Percentiles rank a stretch among this genome's conserved stretches.
These are phyloP conservation scores for Hiodon alosoides DNA, from an alignment of 2,113 vertebrate species.

Conservation along the genomic window DNA sequence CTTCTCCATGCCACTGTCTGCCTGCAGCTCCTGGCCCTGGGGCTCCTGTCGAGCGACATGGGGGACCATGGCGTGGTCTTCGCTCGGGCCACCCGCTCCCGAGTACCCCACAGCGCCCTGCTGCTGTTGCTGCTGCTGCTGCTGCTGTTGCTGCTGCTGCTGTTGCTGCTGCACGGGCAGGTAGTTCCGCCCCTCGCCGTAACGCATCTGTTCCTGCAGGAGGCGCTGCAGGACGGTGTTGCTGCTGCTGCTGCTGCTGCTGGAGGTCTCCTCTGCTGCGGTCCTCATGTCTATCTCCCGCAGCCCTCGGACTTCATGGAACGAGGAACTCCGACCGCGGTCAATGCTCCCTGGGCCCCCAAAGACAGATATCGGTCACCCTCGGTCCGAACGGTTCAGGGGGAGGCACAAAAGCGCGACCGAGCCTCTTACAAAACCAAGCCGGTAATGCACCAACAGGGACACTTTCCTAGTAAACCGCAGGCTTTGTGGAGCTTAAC, in stretches of 20 bases:
- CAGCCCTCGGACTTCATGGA: constrained; percentile 71
- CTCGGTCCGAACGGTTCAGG: background rate
- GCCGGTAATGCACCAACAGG: background rate
- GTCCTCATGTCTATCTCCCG: constrained; percentile 87
- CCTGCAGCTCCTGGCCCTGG: constrained; percentile 95
- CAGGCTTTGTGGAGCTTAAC: background rate
- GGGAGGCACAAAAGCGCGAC: background rate
- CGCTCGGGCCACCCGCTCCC: constrained; percentile 60
- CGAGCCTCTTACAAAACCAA: background rate
- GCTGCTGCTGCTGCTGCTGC: constrained; percentile 70
- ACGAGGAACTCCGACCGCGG: constrained; percentile 67
- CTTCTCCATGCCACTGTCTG: constrained; percentile 88
- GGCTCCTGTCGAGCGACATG: constrained; percentile 95
- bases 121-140: constrained; percentile 54
- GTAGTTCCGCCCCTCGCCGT: constrained; percentile 84
- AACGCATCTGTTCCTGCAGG: constrained; percentile 96
- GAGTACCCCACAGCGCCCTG: constrained; percentile 58
- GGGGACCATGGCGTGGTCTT: constrained; percentile 79
- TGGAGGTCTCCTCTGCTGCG: constrained; percentile 78
- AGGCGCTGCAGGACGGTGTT: constrained; percentile 88
- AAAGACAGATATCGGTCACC: constrained; percentile 34
- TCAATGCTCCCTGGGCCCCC: constrained; percentile 72
- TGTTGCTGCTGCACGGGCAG: constrained; percentile 73
- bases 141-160: constrained; percentile 69
- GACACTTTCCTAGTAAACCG: background rate